Evolutionary conservation across 1,140 invertebrate species (phyloP).

Genomic region (Pogonomyrmex californicus): DNA sequence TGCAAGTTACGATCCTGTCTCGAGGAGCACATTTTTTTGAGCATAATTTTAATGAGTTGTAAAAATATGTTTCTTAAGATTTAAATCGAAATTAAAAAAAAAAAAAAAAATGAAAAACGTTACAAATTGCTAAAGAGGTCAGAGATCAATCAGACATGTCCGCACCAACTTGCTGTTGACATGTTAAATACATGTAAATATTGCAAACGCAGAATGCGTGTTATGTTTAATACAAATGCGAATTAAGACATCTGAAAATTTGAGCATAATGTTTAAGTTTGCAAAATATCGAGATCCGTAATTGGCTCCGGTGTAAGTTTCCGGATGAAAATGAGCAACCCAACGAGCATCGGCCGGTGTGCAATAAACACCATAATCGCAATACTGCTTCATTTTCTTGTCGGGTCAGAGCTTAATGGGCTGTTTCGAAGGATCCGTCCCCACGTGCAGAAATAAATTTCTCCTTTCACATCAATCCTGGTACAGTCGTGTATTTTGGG

Average conservation of each 20-base stretch:
- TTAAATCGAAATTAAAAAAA: background rate
- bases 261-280: background rate
- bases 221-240: background rate
- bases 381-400: constrained; percentile 31
- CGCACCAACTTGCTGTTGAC: background rate
- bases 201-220: background rate
- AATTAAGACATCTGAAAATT: background rate
- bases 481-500: background rate
- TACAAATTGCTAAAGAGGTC: background rate
- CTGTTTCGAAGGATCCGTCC: constrained; percentile 40
- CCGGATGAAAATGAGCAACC: constrained; percentile 11
- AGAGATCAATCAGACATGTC: background rate
- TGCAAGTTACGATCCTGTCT: background rate
- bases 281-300: constrained; percentile 5
- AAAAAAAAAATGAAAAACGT: background rate
- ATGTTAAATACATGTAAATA: background rate
- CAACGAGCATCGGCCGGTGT: background rate
- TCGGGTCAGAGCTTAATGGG: constrained; percentile 37
- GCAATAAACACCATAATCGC: constrained; percentile 24
- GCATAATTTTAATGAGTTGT: background rate
- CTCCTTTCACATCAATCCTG: constrained; percentile 40
- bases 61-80: background rate
- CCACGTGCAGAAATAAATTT: constrained; percentile 24
- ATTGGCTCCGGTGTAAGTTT: constrained; percentile 15
- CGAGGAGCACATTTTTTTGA: no score